Percentiles rank a stretch among this genome's conserved stretches.
Evolutionary conservation across 2,797 vertebrate genomes (phyloP).

Genomic region (Rhinichthys osculus): DNA sequence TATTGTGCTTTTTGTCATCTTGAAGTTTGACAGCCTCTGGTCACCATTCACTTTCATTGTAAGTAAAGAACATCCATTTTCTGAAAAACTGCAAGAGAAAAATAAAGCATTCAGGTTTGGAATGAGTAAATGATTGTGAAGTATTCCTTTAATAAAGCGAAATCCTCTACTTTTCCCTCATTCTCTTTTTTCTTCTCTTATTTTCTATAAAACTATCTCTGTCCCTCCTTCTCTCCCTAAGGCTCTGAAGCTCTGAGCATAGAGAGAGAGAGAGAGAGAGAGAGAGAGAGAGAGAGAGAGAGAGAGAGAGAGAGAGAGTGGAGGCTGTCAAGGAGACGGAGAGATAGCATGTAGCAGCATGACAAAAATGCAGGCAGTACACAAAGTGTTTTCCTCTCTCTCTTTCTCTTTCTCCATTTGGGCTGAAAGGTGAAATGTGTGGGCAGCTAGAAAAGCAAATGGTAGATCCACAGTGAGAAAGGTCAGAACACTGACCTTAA

Average conservation of each 20-base stretch:
- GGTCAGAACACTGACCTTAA: slow-evolving; percentile 35
- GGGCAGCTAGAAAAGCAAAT: slow-evolving; percentile 37
- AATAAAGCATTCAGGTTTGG: not conserved
- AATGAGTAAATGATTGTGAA: not conserved
- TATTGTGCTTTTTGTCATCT: too few relatives aligned
- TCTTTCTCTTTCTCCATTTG: slow-evolving; percentile 30
- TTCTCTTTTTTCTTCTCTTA: slow-evolving; percentile 4
- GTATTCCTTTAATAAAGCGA: not conserved
- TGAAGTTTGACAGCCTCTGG: not conserved
- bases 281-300: slow-evolving; percentile 27
- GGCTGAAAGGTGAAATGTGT: slow-evolving; percentile 46
- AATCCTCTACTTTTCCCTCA: slow-evolving; percentile 4
- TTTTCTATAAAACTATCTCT: slow-evolving; percentile 31
- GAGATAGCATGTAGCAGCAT: slow-evolving; percentile 79
- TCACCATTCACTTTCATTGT: not conserved
- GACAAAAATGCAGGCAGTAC: slow-evolving; percentile 81
- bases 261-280: slow-evolving; percentile 23
- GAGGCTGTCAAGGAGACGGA: slow-evolving; percentile 51
- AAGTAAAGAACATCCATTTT: not conserved
- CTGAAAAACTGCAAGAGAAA: not conserved
- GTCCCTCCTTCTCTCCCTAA: slow-evolving; percentile 22
- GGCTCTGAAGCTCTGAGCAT: slow-evolving; percentile 26
- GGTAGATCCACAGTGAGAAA: not conserved
- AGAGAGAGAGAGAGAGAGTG: slow-evolving; percentile 15
- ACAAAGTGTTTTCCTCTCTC: slow-evolving; percentile 58